A percentile compares a stretch with the other conserved stretches of the same genome.
phyloP scores from a whole-genome alignment of 2,113 vertebrate genomes.

The Zosterops borbonicus region DNA sequence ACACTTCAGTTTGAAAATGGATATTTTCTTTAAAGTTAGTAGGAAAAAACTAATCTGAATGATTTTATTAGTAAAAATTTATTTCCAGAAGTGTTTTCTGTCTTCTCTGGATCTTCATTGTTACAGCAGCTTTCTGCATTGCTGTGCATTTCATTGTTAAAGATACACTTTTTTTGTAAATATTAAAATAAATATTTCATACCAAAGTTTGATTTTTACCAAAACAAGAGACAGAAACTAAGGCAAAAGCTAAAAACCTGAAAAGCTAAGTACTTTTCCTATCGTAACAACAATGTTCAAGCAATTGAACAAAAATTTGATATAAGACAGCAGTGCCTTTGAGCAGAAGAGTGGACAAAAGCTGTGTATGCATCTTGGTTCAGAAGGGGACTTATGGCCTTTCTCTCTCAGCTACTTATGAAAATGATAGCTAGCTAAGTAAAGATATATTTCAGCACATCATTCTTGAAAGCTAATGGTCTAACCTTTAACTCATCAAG shows the following conservation, averaged over 20 bases:
- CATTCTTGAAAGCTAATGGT: neutral
- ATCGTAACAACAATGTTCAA: neutral
- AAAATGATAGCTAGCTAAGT: neutral
- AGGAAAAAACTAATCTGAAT: neutral
- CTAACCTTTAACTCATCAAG: neutral
- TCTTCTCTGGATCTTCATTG: neutral
- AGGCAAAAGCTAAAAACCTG: neutral
- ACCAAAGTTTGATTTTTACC: neutral
- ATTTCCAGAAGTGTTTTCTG: neutral
- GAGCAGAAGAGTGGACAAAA: neutral
- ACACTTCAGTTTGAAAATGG: neutral
- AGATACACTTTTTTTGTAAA: neutral
- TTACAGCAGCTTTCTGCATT: neutral
- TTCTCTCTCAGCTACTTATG: neutral
- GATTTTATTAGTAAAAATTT: conserved; percentile 6
- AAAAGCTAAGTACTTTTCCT: neutral
- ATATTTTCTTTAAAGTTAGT: neutral
- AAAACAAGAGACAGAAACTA: neutral
- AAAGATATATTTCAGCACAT: neutral
- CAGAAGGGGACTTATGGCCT: neutral
- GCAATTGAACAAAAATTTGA: neutral
- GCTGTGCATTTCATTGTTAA: neutral
- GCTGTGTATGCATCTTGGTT: neutral
- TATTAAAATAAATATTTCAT: neutral
- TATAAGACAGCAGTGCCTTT: neutral